Percentiles rank a stretch among this genome's conserved stretches.
Conservation (phyloP, 2,113 vertebrate species). For the Anhinga rufa region DNA sequence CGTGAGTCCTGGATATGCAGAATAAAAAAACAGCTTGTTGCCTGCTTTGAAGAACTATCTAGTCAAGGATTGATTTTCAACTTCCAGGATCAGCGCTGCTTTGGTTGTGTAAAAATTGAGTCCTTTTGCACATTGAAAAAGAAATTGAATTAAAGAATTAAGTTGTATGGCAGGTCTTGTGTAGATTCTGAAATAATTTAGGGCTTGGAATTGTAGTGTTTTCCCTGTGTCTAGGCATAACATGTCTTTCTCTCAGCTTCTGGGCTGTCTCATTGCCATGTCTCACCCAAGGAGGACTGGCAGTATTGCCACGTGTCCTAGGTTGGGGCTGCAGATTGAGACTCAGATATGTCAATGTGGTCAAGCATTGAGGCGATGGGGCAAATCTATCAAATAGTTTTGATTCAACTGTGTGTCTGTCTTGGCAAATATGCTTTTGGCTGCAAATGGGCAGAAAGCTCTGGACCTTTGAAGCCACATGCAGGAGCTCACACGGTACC, state of each 20-base stretch:
- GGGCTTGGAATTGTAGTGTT: background rate
- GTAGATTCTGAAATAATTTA: background rate
- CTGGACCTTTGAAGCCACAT: background rate
- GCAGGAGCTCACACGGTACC: background rate
- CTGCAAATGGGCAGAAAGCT: background rate
- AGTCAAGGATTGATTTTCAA: background rate
- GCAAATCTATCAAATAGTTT: background rate
- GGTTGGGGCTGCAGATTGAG: background rate
- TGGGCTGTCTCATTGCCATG: background rate
- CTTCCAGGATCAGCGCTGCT: background rate
- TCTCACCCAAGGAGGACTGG: background rate
- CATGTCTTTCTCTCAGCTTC: background rate
- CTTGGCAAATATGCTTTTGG: background rate
- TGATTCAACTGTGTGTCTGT: background rate
- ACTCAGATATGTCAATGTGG: background rate
- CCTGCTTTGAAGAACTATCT: background rate
- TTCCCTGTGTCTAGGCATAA: background rate
- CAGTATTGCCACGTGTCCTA: fast-evolving
- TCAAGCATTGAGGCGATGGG: background rate
- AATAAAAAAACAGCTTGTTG: background rate
- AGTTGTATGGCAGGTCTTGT: background rate
- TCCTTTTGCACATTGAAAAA: background rate
- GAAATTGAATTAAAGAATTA: background rate
- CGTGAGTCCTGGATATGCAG: background rate
- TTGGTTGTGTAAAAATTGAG: background rate